These are phyloP conservation scores for Lonchura striata DNA, from an alignment of 2,113 vertebrate species.

Conservation along the genomic window DNA sequence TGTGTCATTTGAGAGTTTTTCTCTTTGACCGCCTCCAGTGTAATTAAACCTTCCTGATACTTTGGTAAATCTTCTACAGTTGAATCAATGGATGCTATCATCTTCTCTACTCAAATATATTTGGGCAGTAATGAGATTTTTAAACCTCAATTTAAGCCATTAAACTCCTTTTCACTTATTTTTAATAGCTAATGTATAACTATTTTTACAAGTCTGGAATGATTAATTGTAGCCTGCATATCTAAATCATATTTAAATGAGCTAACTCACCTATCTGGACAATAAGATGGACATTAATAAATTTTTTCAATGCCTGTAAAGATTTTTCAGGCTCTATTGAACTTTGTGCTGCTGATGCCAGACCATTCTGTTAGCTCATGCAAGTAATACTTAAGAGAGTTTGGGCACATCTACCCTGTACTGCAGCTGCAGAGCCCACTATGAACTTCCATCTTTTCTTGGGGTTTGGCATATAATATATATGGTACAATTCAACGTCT, in stretches of 20 bases:
- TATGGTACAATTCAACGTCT: not conserved
- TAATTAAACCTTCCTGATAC: conserved; percentile 22
- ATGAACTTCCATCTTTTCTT: not conserved
- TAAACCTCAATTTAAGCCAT: conserved; percentile 10
- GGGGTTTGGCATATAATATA: fast-evolving
- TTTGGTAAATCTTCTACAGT: conserved; percentile 5
- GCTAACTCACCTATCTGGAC: not conserved
- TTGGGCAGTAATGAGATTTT: conserved; percentile 40
- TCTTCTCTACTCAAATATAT: not conserved
- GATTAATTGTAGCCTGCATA: not conserved
- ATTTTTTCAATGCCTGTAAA: not conserved
- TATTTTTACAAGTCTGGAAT: conserved; percentile 8
- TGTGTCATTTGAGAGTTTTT: not conserved
- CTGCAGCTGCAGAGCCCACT: not conserved
- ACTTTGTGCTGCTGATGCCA: not conserved
- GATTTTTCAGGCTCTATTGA: not conserved
- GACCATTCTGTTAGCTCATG: not conserved
- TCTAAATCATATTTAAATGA: not conserved
- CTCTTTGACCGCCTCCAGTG: not conserved
- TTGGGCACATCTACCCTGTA: not conserved
- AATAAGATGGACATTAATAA: not conserved
- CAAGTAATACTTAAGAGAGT: not conserved
- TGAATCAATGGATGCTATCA: not conserved
- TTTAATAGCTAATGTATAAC: conserved; percentile 7
- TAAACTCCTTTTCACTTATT: conserved; percentile 4